Conservation (phyloP, 2,113 vertebrate species). For the Oncorhynchus gorbuscha region DNA sequence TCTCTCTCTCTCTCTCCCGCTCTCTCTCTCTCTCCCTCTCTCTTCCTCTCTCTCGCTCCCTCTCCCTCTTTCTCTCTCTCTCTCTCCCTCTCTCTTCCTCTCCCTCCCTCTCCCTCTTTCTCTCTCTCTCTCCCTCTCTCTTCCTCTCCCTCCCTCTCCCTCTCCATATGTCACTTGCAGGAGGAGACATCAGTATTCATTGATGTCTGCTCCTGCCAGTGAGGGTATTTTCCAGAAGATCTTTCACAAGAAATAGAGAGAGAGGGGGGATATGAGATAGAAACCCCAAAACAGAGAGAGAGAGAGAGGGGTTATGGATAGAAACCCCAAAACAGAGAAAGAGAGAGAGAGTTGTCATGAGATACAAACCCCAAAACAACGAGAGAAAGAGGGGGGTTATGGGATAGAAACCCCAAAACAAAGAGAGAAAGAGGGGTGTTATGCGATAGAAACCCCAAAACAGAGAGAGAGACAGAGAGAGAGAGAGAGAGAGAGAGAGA, state of each 20-base stretch:
- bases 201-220: conserved; percentile 32
- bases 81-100: too few relatives aligned
- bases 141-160: too few relatives aligned
- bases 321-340: conserved; percentile 21
- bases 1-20: too few relatives aligned
- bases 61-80: too few relatives aligned
- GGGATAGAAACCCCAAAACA: conserved; percentile 8
- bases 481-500: background rate
- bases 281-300: conserved; percentile 20
- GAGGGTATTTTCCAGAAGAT: conserved; percentile 36
- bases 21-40: background rate
- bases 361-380: conserved; percentile 14
- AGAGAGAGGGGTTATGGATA: conserved; percentile 4
- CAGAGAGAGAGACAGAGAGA: too few relatives aligned
- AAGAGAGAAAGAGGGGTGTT: background rate
- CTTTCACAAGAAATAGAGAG: conserved; percentile 59
- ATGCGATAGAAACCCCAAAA: too few relatives aligned
- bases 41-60: too few relatives aligned
- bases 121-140: too few relatives aligned
- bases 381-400: conserved; percentile 37
- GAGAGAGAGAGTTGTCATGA: too few relatives aligned
- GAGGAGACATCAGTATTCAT: conserved; percentile 16
- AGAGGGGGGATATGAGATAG: too few relatives aligned
- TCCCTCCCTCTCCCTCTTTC: too few relatives aligned
- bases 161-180: background rate